A percentile compares a stretch with the other conserved stretches of the same genome.
Evolutionary conservation across 2,888 invertebrate species (phyloP).

Genomic region (Drosophila fulvimacula): DNA sequence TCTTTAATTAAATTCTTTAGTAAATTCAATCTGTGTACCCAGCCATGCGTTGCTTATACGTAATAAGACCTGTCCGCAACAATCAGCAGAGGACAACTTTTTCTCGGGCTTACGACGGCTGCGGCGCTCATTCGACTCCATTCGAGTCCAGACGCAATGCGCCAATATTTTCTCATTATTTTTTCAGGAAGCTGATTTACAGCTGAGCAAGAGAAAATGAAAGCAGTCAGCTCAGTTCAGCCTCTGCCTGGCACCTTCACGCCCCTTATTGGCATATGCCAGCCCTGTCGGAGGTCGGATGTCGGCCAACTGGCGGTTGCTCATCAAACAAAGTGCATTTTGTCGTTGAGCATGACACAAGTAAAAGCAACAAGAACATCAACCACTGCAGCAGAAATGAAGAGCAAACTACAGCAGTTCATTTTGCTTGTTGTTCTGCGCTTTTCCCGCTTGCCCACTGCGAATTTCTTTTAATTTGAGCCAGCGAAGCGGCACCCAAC

Average conservation of each 20-base stretch:
- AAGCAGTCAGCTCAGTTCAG: constrained; percentile 33
- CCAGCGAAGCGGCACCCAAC: constrained; percentile 20
- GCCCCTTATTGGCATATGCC: constrained; percentile 27
- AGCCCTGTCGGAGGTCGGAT: constrained; percentile 6
- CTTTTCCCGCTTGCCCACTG: constrained; percentile 8
- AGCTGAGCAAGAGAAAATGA: constrained; percentile 17
- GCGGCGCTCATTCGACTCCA: constrained; percentile 1
- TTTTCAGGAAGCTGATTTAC: constrained; percentile 52
- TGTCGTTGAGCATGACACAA: constrained; percentile 37
- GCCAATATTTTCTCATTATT: constrained; percentile 62
- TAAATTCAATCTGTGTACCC: not conserved
- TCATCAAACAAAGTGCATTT: constrained; percentile 69
- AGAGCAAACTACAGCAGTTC: constrained; percentile 35
- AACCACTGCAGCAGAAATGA: constrained; percentile 4
- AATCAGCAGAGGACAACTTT: not conserved
- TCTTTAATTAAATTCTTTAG: not conserved
- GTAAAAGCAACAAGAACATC: constrained; percentile 12
- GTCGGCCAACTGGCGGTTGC: constrained; percentile 20
- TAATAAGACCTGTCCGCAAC: constrained; percentile 13
- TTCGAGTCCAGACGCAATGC: constrained; percentile 44
- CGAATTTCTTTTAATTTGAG: constrained; percentile 46
- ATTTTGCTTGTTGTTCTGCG: constrained; percentile 16
- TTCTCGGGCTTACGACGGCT: not conserved
- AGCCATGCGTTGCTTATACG: constrained; percentile 13
- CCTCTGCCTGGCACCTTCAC: constrained; percentile 1